A percentile compares a stretch with the other conserved stretches of the same genome.
These are phyloP conservation scores for Chironomus tentans DNA, from an alignment of 2,888 invertebrate species.

Conservation along the genomic window DNA sequence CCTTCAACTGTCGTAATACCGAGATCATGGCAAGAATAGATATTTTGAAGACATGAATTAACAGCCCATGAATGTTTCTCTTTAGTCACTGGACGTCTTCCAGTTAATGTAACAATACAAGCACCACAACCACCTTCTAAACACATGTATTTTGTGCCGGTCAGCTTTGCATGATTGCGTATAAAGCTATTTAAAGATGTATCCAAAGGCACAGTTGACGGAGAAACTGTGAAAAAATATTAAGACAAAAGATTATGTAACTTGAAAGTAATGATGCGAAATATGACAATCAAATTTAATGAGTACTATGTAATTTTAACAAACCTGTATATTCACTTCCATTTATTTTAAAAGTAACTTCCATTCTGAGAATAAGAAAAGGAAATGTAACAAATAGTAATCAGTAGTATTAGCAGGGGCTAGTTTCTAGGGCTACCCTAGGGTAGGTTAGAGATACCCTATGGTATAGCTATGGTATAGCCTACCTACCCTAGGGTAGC, in stretches of 20 bases:
- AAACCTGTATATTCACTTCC: slow-evolving; percentile 29
- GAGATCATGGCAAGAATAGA: slow-evolving; percentile 52
- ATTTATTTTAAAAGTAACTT: slow-evolving; percentile 34
- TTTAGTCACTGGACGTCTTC: slow-evolving; percentile 44
- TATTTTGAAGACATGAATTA: slow-evolving; percentile 44
- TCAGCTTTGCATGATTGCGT: slow-evolving; percentile 47
- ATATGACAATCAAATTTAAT: no score
- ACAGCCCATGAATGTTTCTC: slow-evolving; percentile 48
- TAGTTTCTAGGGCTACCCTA: no score
- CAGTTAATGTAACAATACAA: slow-evolving; percentile 45
- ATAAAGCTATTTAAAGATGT: slow-evolving; percentile 54
- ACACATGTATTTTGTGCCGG: slow-evolving; percentile 60
- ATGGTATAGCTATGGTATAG: no score
- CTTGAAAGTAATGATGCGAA: no score
- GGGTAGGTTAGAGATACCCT: no score
- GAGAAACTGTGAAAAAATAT: slow-evolving; percentile 32
- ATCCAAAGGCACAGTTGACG: slow-evolving; percentile 32
- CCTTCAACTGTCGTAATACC: slow-evolving; percentile 64
- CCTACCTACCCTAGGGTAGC: no score
- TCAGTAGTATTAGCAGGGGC: no score
- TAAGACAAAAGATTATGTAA: no score
- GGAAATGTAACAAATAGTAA: no score
- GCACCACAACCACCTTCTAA: slow-evolving; percentile 60
- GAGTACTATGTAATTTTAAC: no score
- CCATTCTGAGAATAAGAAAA: slow-evolving; percentile 30